Evolutionary conservation across 2,113 vertebrate genomes (phyloP).

Genomic region (Amphilophus citrinellus): DNA sequence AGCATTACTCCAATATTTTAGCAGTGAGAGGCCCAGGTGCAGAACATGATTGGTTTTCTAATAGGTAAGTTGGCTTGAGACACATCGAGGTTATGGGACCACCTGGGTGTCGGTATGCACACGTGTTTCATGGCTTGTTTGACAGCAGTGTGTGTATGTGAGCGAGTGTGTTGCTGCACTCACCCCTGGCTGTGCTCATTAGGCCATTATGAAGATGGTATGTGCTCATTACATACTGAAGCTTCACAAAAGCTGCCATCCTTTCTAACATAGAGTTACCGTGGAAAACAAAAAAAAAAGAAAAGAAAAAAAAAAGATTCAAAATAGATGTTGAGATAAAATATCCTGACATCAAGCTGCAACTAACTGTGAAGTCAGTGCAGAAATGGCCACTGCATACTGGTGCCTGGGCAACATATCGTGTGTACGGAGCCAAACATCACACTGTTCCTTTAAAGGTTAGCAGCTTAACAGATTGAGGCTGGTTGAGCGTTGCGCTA

Average conservation of each 20-base stretch:
- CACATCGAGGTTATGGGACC: constrained; percentile 45
- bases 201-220: constrained; percentile 35
- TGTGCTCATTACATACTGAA: constrained; percentile 45
- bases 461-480: not conserved
- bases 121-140: constrained; percentile 35
- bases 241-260: constrained; percentile 28
- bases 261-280: constrained; percentile 17
- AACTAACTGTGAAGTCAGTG: not conserved
- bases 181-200: constrained; percentile 47
- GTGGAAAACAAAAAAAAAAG: not conserved
- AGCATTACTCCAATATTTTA: constrained; percentile 16
- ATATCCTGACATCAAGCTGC: not conserved
- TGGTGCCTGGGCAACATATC: not conserved
- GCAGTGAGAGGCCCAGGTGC: constrained; percentile 68
- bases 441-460: constrained; percentile 19
- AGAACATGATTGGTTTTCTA: constrained; percentile 75
- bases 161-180: constrained; percentile 20
- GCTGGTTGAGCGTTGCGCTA: not conserved
- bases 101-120: constrained; percentile 56
- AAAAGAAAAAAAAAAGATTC: not conserved
- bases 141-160: constrained; percentile 38
- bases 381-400: not conserved
- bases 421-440: not conserved
- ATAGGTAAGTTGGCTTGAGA: constrained; percentile 56
- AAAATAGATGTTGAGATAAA: constrained; percentile 9